Base-by-base conservation (phyloP, 2,113 vertebrate species). In the Chaetops frenatus region DNA sequence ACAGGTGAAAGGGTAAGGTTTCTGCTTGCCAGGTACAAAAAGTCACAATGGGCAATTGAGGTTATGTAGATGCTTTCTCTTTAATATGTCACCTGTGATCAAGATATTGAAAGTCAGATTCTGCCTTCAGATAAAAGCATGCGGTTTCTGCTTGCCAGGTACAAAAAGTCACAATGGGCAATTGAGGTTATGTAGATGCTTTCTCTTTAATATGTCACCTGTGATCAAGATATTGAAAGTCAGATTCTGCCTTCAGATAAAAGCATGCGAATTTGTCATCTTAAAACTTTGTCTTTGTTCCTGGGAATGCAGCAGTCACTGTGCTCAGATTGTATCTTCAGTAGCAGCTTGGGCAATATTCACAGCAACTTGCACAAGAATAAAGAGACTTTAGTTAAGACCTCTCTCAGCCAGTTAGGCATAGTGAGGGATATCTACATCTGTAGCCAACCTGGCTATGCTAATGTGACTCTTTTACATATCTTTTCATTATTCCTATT, bases 301-400 rank as follows among this genome's bases (percentile, higher is more conserved):
- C 53, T 60, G 31, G 69, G 69, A 94, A 92, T 64, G 64, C 72
- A 86, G 50, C 5, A 31, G 71, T 69, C 66, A 80, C 45, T 16
- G 38, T 71, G 33, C 61, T 84, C 22, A 95, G 96, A 94, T 94
- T 78, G 40, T 92, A 95, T 95, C 87, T 93, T 77, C 53, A 83
- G 28, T 66, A 27, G 29, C 47, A 81, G n/a, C 14, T 90, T 88
- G 23, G n/a, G 85, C 51, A 93, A 74, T 66, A 81, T 45, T 90
- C 79, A 77, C 71, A 92, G 54, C 45, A 89, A 17, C 35, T 94
- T 95, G 81, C 81, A 90, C 66, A 92, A 88, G 71, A 82, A 72
- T 64, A 82, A 83, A 80, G 67, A 77, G 54, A 60, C 16, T 86
- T 61, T 12, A 78, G 24, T 71, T 71, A 81, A 45, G 56, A 66